These are phyloP conservation scores for Castor canadensis DNA, from an alignment of 2,113 vertebrate genomes.

Conservation along the genomic window DNA sequence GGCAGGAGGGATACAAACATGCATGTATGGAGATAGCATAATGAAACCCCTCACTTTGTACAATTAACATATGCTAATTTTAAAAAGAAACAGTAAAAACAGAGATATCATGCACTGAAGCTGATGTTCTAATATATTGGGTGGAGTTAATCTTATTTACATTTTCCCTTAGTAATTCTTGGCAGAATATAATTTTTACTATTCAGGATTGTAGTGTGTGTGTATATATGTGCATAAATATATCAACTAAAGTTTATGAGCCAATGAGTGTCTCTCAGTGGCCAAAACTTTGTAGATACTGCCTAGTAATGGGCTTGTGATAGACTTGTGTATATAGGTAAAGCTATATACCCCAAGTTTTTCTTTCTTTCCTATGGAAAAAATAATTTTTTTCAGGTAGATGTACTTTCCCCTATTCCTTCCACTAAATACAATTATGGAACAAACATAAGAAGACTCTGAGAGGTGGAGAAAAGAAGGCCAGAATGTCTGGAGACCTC, in stretches of 20 bases:
- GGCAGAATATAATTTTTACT: slow-evolving; percentile 31
- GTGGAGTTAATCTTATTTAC: slow-evolving; percentile 45
- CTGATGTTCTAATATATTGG: slow-evolving; percentile 37
- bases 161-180: neutral
- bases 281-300: neutral
- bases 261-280: neutral
- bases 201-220: neutral
- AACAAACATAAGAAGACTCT: neutral
- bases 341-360: neutral
- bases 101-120: slow-evolving; percentile 13
- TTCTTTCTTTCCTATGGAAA: neutral
- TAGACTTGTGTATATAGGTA: neutral
- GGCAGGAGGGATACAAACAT: too few relatives aligned
- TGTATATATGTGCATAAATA: neutral
- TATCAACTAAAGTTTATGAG: slow-evolving; percentile 2
- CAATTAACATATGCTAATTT: too few relatives aligned
- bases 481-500: neutral
- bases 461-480: neutral
- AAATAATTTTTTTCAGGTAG: neutral
- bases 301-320: neutral
- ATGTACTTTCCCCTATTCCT: neutral
- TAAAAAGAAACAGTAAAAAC: too few relatives aligned
- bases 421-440: neutral
- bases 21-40: too few relatives aligned
- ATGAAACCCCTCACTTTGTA: too few relatives aligned